Evolutionary conservation across 2,888 invertebrate species (phyloP), one percentile per base, ranked within the genome.

Genomic region (Lacanobia oleracea): DNA sequence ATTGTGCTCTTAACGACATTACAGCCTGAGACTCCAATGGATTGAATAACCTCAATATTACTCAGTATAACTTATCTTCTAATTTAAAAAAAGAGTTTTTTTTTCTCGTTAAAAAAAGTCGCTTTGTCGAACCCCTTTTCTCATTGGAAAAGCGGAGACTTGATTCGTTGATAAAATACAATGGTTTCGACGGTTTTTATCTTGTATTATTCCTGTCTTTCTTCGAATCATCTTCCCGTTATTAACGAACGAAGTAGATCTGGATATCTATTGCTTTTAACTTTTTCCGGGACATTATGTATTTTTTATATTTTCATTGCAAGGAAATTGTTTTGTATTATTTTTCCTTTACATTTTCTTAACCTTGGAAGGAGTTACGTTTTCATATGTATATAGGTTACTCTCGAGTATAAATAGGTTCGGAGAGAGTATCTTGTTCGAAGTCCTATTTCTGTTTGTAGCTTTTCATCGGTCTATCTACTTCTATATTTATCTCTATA

Each of bases 1-100:
- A 91, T 93, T 93, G 91, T 93, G 78, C 88, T 85, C 86, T 88
- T 94, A 94, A 94, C 92, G 93, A 93, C 88, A 91, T 94, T 92
- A 92, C 90, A 89, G 87, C 88, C 82, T 79, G 82, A 84, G 83
- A 86, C 85, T 87, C 88, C 87, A 86, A 88, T 85, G 87, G 89
- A 91, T 91, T 90, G 91, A 90, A 91, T 91, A 91, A 92, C 89
- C 91, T 88, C 88, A 87, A 91, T 91, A 90, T 90, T 90, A 89
- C 90, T 88, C 86, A 85, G 83, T 82, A 87, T 85, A 87, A 90
- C 88, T 88, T 89, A 89, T 90, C 88, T 88, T 86, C 83, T 89
- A 90, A 91, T 89, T 88, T 87, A 87, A 87, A 74, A 89, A 86
- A 85, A 86, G 83, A 86, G 83, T 73, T 71, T 88, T 88, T 85